These are phyloP conservation scores for Centroberyx gerrardi DNA, from an alignment of 2,797 vertebrate species.

Conservation along the genomic window DNA sequence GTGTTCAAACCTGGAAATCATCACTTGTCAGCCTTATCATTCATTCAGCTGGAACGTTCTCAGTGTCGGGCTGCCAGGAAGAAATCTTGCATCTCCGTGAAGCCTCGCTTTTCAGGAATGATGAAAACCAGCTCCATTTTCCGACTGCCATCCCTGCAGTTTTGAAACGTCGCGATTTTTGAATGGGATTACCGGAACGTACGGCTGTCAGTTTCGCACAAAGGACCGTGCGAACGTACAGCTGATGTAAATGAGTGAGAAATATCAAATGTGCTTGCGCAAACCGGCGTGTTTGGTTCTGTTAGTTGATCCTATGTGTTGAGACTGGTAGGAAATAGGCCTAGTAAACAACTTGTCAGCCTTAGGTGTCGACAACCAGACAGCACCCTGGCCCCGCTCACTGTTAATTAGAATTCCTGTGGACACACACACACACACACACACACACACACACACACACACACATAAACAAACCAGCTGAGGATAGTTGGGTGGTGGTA, in stretches of 20 bases:
- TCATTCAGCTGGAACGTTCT: not conserved
- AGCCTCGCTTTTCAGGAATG: not conserved
- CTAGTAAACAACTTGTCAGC: not conserved
- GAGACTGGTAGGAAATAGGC: not conserved
- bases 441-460: not conserved
- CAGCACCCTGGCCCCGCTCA: not conserved
- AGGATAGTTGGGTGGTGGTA: not conserved
- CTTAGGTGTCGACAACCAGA: not conserved
- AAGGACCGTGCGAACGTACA: too few relatives aligned
- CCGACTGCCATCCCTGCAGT: not conserved
- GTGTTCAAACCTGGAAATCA: conserved; percentile 24
- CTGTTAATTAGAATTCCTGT: conserved; percentile 5
- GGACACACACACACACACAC: not conserved
- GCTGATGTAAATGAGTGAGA: too few relatives aligned
- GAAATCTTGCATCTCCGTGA: not conserved
- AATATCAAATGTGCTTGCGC: too few relatives aligned
- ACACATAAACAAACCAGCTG: not conserved
- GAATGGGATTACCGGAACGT: too few relatives aligned
- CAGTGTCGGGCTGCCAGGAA: conserved; percentile 5
- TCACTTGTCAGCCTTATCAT: conserved; percentile 49
- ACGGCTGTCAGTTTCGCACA: too few relatives aligned
- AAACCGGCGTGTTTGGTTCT: too few relatives aligned
- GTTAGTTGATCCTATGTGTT: too few relatives aligned
- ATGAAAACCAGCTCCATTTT: not conserved
- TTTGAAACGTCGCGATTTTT: not conserved